Base-by-base conservation (phyloP, 2,113 vertebrate genomes). In the Hucho hucho region DNA sequence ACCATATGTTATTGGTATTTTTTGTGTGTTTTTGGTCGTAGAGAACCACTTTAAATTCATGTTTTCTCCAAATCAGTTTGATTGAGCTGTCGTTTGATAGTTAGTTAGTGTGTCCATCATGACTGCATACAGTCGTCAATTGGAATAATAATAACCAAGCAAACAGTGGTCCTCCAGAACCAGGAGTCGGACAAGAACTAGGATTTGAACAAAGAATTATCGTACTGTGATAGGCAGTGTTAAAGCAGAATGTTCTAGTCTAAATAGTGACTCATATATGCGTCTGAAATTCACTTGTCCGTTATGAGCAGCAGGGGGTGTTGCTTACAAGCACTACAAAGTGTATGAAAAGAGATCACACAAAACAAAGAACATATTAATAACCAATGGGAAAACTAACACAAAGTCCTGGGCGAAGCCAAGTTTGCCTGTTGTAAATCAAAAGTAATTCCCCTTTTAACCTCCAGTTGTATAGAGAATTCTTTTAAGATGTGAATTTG, bases 81-180 rank as follows among this genome's bases (percentile, higher is more conserved):
- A 32, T 32, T 32, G 64, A 29, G 26, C 13, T 25, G 25, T 26
- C 13, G 2, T 26, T 16, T 28, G 3, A 16, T 1, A 49, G 11
- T 16, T 16, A 1, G 47, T 49, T 49, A 13, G 49, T 53, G 14
- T 18, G 24, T 64, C 25, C 25, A 63, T 63, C 22, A 64, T 14
- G 26, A 29, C 49, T 53, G 49, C 49, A 18, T 16, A 53, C 16
- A 1, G 49, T 53, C 49, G 3, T 53, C 49, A 18, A 53, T 53
- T 53, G 49, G 49, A 53, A 53, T 53, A 49, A 16, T 49, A 98
- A 96, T 49, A 53, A 53, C 49, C 49, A 53, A 53, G 49, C 49
- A 53, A 4, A 18, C 12, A 53, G 16, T 53, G 49, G 49, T 53
- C 49, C 37, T 43, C 37, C 37, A 43, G 37, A 43, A 53, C 49